Evolutionary conservation across 2,797 vertebrate genomes (phyloP).

Genomic region (Jordanella pulchra): DNA sequence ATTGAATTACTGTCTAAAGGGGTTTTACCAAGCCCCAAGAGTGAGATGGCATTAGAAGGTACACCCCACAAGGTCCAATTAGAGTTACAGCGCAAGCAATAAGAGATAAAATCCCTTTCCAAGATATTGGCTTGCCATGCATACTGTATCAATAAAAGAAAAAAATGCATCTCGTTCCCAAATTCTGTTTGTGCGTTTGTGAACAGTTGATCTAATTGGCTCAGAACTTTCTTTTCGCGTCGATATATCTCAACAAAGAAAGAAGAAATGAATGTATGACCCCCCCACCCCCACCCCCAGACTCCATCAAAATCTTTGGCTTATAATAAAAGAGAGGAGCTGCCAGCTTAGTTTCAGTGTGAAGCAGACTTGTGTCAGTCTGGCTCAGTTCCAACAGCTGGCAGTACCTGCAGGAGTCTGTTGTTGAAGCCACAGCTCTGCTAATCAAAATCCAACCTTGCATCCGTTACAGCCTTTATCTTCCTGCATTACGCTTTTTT

Average conservation of each 20-base stretch:
- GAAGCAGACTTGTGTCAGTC: constrained; percentile 19
- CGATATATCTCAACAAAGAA: constrained; percentile 21
- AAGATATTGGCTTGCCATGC: constrained; percentile 41
- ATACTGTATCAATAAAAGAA: constrained; percentile 31
- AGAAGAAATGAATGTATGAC: constrained; percentile 4
- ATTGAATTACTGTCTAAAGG: constrained; percentile 43
- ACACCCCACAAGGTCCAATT: constrained; percentile 57
- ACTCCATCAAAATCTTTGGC: constrained; percentile 25
- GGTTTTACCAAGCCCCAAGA: constrained; percentile 24
- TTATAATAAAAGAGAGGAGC: constrained; percentile 32
- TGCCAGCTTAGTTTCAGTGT: constrained; percentile 15
- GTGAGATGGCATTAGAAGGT: constrained; percentile 44
- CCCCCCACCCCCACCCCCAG: not conserved
- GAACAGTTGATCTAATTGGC: constrained; percentile 41
- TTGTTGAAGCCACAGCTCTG: constrained; percentile 17
- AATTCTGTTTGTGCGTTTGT: constrained; percentile 32
- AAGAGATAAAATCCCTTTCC: constrained; percentile 42
- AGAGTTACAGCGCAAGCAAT: constrained; percentile 28
- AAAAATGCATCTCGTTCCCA: constrained; percentile 21
- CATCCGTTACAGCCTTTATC: not conserved
- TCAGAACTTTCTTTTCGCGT: constrained; percentile 27
- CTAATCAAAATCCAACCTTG: constrained; percentile 4
- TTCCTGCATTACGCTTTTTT: not conserved
- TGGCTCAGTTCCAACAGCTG: constrained; percentile 36
- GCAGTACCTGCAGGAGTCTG: constrained; percentile 20